Conservation (phyloP, 2,797 vertebrate species). For the Sebastes goodei region DNA sequence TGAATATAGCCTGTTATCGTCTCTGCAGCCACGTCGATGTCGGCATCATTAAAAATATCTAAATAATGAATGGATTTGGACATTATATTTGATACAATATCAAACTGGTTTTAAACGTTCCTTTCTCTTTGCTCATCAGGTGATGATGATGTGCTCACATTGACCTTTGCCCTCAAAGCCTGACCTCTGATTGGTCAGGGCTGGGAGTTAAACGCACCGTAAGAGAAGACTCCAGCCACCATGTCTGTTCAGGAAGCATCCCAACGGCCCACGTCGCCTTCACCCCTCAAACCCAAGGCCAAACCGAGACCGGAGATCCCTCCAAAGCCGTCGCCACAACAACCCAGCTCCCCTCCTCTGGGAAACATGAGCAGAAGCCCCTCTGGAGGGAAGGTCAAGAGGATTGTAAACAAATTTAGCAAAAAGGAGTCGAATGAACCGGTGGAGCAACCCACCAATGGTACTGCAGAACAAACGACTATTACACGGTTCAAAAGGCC, state of each 20-base stretch:
- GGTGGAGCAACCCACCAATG: slow-evolving; percentile 7
- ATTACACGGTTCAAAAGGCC: slow-evolving; percentile 39
- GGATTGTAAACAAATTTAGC: slow-evolving; percentile 78
- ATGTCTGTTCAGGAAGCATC: slow-evolving; percentile 77
- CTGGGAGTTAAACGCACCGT: slow-evolving; percentile 4
- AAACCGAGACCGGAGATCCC: slow-evolving; percentile 69
- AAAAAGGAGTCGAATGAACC: slow-evolving; percentile 30
- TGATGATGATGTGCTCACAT: slow-evolving; percentile 35
- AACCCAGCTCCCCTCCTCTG: slow-evolving; percentile 10
- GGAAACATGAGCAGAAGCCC: background rate
- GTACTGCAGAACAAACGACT: rapidly evolving
- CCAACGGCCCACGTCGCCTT: background rate
- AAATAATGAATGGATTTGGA: background rate
- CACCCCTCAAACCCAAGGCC: slow-evolving; percentile 45
- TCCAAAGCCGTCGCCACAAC: slow-evolving; percentile 43
- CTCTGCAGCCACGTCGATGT: background rate
- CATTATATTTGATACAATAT: background rate
- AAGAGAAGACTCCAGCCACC: slow-evolving; percentile 5
- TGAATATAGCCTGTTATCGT: background rate
- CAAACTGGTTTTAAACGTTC: background rate
- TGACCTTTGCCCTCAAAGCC: slow-evolving; percentile 52
- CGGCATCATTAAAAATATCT: background rate
- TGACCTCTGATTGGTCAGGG: slow-evolving; percentile 60
- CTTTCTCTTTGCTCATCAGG: slow-evolving; percentile 47
- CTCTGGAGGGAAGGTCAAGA: slow-evolving; percentile 76